phyloP scores from a whole-genome alignment of 2,113 vertebrate genomes.

The Clarias magur region DNA sequence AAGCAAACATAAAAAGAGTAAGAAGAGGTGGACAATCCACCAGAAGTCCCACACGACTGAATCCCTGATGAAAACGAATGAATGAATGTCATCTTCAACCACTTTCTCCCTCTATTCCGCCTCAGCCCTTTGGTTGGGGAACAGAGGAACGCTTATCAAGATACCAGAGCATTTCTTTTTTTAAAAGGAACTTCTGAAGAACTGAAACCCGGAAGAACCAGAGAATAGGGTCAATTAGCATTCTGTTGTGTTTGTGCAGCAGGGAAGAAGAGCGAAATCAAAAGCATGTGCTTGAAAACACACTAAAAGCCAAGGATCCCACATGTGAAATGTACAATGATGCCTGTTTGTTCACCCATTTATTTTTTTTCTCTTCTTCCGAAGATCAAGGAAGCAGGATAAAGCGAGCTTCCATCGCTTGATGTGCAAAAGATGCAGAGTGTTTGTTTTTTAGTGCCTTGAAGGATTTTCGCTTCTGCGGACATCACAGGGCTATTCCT shows the following conservation, averaged over 20 bases:
- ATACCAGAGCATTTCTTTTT: slow-evolving; percentile 37
- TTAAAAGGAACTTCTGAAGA: slow-evolving; percentile 46
- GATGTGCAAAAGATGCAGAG: slow-evolving; percentile 27
- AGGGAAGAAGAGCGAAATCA: slow-evolving; percentile 46
- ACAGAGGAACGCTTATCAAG: slow-evolving; percentile 43
- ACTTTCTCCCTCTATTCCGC: slow-evolving; percentile 1
- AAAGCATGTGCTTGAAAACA: slow-evolving; percentile 42
- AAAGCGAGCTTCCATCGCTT: slow-evolving; percentile 34
- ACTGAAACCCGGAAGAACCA: slow-evolving; percentile 14
- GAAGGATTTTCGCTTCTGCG: slow-evolving; percentile 3
- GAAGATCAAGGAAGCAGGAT: slow-evolving; percentile 33
- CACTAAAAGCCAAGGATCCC: slow-evolving; percentile 51
- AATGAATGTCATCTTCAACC: slow-evolving; percentile 14
- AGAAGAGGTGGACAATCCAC: slow-evolving; percentile 60
- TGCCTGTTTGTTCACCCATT: slow-evolving; percentile 26
- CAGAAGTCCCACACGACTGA: slow-evolving; percentile 59
- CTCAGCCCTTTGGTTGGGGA: slow-evolving; percentile 33
- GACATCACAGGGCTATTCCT: slow-evolving; percentile 16
- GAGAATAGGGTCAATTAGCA: slow-evolving; percentile 44
- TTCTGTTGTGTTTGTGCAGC: slow-evolving; percentile 42
- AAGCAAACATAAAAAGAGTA: slow-evolving; percentile 67
- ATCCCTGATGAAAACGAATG: slow-evolving; percentile 60
- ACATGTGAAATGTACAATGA: slow-evolving; percentile 38
- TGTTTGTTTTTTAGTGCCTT: slow-evolving; percentile 48
- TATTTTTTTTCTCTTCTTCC: slow-evolving; percentile 27